Base-by-base conservation (phyloP, 2,113 vertebrate genomes). In the Nerophis ophidion region DNA sequence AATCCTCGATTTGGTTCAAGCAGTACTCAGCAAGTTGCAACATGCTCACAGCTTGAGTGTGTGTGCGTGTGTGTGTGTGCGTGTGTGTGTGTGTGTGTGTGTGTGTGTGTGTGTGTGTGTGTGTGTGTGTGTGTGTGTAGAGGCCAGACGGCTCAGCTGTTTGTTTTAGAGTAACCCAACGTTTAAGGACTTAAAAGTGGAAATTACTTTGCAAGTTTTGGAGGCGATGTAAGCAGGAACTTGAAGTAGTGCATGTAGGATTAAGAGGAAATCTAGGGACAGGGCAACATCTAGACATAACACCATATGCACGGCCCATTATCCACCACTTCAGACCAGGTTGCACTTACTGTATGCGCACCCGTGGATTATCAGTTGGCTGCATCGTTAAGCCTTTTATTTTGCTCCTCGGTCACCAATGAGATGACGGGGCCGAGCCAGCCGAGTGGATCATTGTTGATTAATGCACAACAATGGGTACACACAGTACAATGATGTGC, bases 241-340 rank as follows among this genome's bases (percentile, higher is more conserved):
- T 38, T 57, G 49, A 45, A 64, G 55, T 36, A 61, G 64, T 55
- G 45, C 33, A 74, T 50, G 61, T 61, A 65, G 72, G 85, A 82
- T 85, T 78, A 81, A 73, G 67, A 72, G 63, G 70, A 75, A 75
- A 79, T 82, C 78, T 78, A 48, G 67, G 65, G 71, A 76, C 67
- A 72, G 10, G 63, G 52, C 50, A 50, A 57, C 42, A 68, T 59
- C 61, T 48, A 57, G 71, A 74, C 14, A 5, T 54, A 52, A 42
- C 69, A 51, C 68, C 82, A 84, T 83, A 83, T 84, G 84, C 62
- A 66, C 56, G 48, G 19, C 63, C 63, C 71, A 70, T 80, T 77
- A 79, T 70, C 53, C 64, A 60, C 34, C 50, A 48, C 75, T 67
- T 64, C 64, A 67, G 59, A 59, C 10, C 9, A 40, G 61, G 57